A percentile compares a stretch with the other conserved stretches of the same genome.
phyloP scores from a whole-genome alignment of 2,888 invertebrate genomes.

The Apotomis turbidana region DNA sequence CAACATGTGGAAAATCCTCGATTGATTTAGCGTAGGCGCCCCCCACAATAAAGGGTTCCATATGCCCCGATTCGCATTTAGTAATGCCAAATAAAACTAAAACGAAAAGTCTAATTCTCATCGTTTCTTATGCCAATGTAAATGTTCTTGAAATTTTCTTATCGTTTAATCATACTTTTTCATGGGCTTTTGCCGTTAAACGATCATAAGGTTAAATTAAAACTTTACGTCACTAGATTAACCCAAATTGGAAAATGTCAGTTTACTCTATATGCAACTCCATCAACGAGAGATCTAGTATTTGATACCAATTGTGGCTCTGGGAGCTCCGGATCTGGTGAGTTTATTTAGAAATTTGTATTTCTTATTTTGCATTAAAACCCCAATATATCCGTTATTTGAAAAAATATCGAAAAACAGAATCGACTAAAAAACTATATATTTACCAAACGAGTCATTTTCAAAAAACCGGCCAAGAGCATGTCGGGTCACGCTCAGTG shows the following conservation, averaged over 20 bases:
- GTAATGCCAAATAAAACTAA: not conserved
- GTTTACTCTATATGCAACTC: not conserved
- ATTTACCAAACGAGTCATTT: no score
- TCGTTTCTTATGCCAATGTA: not conserved
- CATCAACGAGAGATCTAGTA: no score
- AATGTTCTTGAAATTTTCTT: not conserved
- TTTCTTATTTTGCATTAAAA: no score
- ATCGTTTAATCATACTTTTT: not conserved
- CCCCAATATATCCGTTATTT: no score
- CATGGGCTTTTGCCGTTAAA: not conserved
- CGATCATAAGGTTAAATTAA: constrained; percentile 8
- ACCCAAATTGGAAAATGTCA: not conserved
- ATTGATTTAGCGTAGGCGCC: not conserved
- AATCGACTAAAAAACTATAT: no score
- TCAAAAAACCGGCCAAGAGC: no score
- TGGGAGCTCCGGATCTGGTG: no score
- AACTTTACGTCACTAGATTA: not conserved
- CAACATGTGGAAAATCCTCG: constrained; percentile 7
- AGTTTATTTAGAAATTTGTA: no score
- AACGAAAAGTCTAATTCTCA: not conserved
- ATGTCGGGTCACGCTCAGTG: no score
- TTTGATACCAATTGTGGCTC: no score
- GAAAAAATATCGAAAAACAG: no score
- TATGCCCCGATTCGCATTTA: not conserved
- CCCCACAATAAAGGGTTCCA: constrained; percentile 8